Percentiles rank a stretch among this genome's conserved stretches.
These are phyloP conservation scores for Porites lutea DNA, from an alignment of 64 coral and sea anemone species.

Conservation along the genomic window DNA sequence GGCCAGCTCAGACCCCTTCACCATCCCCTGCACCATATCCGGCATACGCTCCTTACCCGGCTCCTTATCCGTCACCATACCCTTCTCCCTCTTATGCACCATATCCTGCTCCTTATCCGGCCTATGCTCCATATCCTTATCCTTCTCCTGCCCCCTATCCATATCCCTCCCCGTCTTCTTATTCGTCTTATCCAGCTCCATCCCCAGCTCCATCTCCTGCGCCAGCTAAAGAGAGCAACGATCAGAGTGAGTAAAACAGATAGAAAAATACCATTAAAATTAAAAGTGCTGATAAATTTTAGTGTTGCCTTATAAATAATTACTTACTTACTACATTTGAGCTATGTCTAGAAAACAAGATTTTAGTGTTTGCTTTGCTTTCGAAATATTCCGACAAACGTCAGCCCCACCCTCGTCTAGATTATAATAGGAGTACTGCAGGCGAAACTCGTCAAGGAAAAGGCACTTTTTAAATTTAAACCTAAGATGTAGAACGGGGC, in stretches of 20 bases:
- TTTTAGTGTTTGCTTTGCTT: too few relatives aligned
- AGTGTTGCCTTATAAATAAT: too few relatives aligned
- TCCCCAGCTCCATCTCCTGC: not conserved
- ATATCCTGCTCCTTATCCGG: conserved; percentile 41
- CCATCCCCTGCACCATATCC: conserved; percentile 8
- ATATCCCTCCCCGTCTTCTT: not conserved
- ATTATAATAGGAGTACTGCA: too few relatives aligned
- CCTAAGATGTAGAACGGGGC: too few relatives aligned
- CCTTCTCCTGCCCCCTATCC: conserved; percentile 17
- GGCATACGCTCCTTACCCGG: conserved; percentile 12
- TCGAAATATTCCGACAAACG: too few relatives aligned
- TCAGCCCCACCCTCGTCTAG: too few relatives aligned
- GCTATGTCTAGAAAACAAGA: too few relatives aligned
- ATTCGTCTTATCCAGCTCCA: not conserved
- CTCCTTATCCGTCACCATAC: conserved; percentile 41
- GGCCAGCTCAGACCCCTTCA: conserved; percentile 1
- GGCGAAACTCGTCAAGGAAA: too few relatives aligned
- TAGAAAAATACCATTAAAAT: not conserved
- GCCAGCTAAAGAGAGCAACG: not conserved
- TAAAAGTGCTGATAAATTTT: not conserved
- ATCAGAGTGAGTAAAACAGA: not conserved
- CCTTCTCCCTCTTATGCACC: conserved; percentile 16
- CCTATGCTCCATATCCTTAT: conserved; percentile 34
- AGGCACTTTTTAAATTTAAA: too few relatives aligned
- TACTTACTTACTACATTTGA: too few relatives aligned